phyloP scores from a whole-genome alignment of 2,113 vertebrate species.

The Beaufortia kweichowensis region DNA sequence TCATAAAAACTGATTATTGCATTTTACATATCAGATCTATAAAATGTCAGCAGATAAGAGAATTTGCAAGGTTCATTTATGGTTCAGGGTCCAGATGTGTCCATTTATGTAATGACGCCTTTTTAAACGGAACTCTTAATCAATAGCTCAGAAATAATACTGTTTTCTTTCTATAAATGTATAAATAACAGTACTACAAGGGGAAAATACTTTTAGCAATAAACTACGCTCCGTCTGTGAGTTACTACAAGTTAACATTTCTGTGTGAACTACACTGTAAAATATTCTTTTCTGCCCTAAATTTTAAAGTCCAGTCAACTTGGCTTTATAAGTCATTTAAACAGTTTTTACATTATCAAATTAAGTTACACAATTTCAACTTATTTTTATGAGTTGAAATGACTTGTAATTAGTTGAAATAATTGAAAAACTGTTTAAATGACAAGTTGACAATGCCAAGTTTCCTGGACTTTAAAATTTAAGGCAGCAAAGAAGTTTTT shows the following conservation, averaged over 20 bases:
- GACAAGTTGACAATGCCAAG: too few species aligned
- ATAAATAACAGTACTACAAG: neutral
- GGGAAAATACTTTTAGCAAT: neutral
- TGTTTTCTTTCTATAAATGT: neutral
- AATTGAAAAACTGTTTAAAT: too few species aligned
- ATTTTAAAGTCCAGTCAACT: too few species aligned
- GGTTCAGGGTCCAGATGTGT: conserved; percentile 42
- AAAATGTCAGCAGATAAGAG: conserved; percentile 18
- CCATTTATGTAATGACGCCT: conserved; percentile 32
- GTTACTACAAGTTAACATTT: neutral
- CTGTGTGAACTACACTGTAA: neutral
- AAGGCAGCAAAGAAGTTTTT: too few species aligned
- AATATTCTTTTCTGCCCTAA: too few species aligned
- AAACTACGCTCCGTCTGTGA: neutral
- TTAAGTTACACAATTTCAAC: too few species aligned
- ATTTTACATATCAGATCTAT: conserved; percentile 23
- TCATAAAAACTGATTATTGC: conserved; percentile 8
- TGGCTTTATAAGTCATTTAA: too few species aligned
- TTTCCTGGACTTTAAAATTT: too few species aligned
- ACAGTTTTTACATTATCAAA: too few species aligned
- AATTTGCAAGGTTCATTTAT: neutral
- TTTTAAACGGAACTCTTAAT: neutral
- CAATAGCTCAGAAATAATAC: neutral
- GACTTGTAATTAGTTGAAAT: too few species aligned
- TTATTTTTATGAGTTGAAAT: too few species aligned